A percentile compares a stretch with the other conserved stretches of the same genome.
phyloP scores from a whole-genome alignment of 2,113 vertebrate genomes.

The Athene noctua region DNA sequence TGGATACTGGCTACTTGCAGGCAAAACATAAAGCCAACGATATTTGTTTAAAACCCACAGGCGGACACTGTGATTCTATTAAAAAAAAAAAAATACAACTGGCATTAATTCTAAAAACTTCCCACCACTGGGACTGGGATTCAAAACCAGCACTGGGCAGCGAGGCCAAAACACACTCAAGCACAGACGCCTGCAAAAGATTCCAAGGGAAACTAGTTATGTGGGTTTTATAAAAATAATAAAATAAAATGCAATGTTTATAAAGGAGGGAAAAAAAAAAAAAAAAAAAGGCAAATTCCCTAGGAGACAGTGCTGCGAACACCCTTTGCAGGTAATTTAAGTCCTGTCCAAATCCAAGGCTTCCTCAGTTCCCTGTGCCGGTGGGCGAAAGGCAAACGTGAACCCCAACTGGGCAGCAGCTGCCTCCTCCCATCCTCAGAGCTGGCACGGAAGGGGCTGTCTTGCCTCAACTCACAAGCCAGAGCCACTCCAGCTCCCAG shows the following conservation, averaged over 20 bases:
- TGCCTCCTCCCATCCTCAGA: accelerated
- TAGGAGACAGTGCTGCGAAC: background rate
- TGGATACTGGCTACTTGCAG: background rate
- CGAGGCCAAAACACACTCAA: conserved; percentile 64
- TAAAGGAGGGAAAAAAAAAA: background rate
- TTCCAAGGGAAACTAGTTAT: conserved; percentile 48
- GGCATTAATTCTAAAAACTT: conserved; percentile 62
- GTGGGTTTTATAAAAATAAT: conserved; percentile 53
- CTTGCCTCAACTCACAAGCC: background rate
- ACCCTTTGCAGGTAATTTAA: background rate
- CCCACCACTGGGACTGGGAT: conserved; percentile 55
- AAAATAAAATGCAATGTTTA: conserved; percentile 32
- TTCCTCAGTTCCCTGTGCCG: background rate
- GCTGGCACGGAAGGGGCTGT: background rate
- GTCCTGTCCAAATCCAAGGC: background rate
- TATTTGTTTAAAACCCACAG: conserved; percentile 53
- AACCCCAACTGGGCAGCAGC: background rate
- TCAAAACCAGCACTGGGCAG: conserved; percentile 51
- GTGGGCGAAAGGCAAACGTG: background rate
- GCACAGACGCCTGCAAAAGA: conserved; percentile 54
- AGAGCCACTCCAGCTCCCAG: accelerated
- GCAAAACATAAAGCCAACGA: conserved; percentile 4
- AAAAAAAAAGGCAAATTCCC: background rate
- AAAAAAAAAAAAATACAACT: conserved; percentile 46
- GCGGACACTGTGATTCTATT: conserved; percentile 18